Evolutionary conservation across 2,888 invertebrate genomes (phyloP), one percentile per base, ranked within the genome.

Genomic region (Lobophora halterata): DNA sequence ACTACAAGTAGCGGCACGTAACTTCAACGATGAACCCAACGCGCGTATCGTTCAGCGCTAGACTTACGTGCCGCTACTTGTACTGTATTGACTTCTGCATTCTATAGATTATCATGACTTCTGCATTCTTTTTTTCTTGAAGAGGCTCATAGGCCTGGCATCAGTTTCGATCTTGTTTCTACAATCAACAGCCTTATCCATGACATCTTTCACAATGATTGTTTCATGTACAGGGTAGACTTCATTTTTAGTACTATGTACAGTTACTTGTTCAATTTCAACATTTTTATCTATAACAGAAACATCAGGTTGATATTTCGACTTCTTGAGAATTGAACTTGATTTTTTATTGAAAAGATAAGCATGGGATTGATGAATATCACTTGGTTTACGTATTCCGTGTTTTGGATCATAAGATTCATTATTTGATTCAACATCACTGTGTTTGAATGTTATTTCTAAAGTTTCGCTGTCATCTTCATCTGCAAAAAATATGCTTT

Each of bases 341-440:
- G 69, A 69, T 58, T 66, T 67, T 51, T 46, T 57, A 19, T 46
- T 49, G 55, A 78, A 76, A 3, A 64, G 51, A 39, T 65, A 48
- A 9, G 74, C 50, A 50, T 68, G 70, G 13, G 67, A 73, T 55
- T 61, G 51, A 66, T 87, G 87, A 28, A 88, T 58, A 59, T 88
- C 88, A 64, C 79, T 81, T 20, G 88, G 88, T 52, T 79, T 87
- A 13, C 47, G 49, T 25, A 88, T 75, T 13, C 80, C 83, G 39
- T 60, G 64, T 3, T 61, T 49, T 37, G 65, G 51, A 51, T 74
- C 51, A 55, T 74, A 82, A 6, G 58, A 52, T 34, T 65, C 52
- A 18, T 23, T 55, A 19, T 44, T 49, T 25, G 77, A 61, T 36
- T 65, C 58, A 21, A 58, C 41, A 19, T 73, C 48, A 52, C 75